Base-by-base conservation (phyloP, 2,113 vertebrate genomes). In the Dermatemys mawii region DNA sequence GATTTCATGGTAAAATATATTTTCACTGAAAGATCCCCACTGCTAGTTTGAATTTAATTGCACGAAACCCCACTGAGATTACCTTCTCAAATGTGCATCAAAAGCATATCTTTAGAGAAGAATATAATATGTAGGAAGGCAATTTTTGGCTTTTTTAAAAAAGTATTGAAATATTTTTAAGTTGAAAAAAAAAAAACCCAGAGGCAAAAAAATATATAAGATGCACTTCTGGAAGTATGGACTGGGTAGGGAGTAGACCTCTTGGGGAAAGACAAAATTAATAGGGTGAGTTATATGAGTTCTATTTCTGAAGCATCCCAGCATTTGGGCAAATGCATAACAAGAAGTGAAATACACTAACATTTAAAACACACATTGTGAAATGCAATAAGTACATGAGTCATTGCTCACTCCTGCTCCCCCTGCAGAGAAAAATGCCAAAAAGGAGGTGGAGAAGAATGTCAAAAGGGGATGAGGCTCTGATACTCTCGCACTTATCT, bases 11-110 rank as follows among this genome's bases (percentile, higher is more conserved):
- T 2, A 57, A 48, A 94, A 93, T 81, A 22, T 3, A 82, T 81
- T 93, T 91, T 75, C 67, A 90, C 90, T 86, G 92, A 48, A 75
- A 94, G 95, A 97, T 89, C 89, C 97, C 94, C 35, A 57, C 95
- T 91, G 94, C 60, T 97, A 76, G 78, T 95, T 82, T 80, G 86
- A 92, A 96, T 95, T 88, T 96, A 95, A 97, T 92, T 96, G 75
- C 84, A 16, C 1, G 38, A 70, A 93, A 93, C 93, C 92, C 97
- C 92, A 93, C 82, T 80, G 94, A 89, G 93, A 91, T 88, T 93
- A 92, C 95, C 82, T 91, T 94, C 93, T 97, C 93, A 78, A 89
- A 76, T 93, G 46, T 78, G 78, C 80, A 84, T 73, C 90, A 60
- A 95, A 95, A 95, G 48, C 70, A 11, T 63, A 88, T 90, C 55